A percentile compares a stretch with the other conserved stretches of the same genome.
Conservation (phyloP, 2,888 invertebrate species). For the Pseudococcus longispinus region DNA sequence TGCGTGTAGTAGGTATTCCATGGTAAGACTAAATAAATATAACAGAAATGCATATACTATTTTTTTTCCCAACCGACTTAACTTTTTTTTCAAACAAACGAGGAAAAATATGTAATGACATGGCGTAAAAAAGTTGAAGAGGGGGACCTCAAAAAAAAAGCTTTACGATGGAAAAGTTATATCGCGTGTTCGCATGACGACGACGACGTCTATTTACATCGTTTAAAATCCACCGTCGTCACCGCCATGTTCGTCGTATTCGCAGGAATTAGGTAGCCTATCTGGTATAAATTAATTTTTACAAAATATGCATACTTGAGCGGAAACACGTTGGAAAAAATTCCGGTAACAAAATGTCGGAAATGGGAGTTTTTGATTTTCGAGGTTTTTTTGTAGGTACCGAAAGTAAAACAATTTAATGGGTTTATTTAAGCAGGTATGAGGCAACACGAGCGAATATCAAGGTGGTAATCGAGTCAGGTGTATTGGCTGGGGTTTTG, state of each 20-base stretch:
- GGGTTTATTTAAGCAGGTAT: neutral
- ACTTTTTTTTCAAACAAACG: neutral
- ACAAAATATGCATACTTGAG: neutral
- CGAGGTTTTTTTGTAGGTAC: neutral
- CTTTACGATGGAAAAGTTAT: neutral
- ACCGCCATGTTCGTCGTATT: neutral
- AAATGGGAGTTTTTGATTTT: neutral
- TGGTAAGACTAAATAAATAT: slow-evolving; percentile 32
- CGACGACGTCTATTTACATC: slow-evolving; percentile 13
- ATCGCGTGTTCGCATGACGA: slow-evolving; percentile 26
- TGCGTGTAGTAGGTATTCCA: neutral
- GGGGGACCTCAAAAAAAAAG: neutral
- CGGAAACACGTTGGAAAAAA: neutral
- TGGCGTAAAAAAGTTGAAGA: neutral
- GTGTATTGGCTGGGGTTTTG: neutral
- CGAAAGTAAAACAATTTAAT: neutral
- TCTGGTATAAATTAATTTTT: slow-evolving; percentile 18
- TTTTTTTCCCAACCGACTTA: neutral
- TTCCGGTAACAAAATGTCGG: neutral
- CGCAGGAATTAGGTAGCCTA: neutral
- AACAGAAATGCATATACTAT: neutral
- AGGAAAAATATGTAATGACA: slow-evolving; percentile 19
- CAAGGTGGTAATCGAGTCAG: neutral
- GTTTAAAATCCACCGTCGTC: neutral
- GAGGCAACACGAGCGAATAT: neutral